Evolutionary conservation across 2,888 invertebrate genomes (phyloP).

Genomic region (Cerastis rubricosa): DNA sequence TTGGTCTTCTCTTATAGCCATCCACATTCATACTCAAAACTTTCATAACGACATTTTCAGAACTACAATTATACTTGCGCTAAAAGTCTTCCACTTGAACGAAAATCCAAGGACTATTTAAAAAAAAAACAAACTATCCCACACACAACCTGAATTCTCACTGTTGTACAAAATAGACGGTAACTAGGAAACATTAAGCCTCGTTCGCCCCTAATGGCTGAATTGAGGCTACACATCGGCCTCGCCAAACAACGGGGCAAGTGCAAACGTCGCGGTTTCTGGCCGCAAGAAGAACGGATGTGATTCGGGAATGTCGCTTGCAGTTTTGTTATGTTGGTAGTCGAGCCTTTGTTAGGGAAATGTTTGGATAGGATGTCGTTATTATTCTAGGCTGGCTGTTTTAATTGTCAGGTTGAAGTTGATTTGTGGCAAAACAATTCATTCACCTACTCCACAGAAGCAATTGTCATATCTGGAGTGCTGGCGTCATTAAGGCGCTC

Average conservation of each 20-base stretch:
- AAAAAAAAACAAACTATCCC: background rate
- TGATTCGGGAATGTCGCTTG: slow-evolving; percentile 40
- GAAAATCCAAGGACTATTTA: no score
- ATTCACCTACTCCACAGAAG: no score
- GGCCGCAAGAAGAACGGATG: slow-evolving; percentile 53
- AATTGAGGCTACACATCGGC: slow-evolving; percentile 14
- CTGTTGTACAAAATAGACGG: slow-evolving; percentile 11
- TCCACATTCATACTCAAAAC: no score
- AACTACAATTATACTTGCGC: no score
- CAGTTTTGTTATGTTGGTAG: slow-evolving; percentile 27
- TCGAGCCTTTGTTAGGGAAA: background rate
- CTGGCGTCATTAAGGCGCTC: no score
- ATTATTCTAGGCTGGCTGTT: background rate
- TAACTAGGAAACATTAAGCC: slow-evolving; percentile 10
- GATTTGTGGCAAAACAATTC: background rate
- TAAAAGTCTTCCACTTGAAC: no score
- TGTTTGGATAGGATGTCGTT: slow-evolving; percentile 22
- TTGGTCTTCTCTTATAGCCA: no score
- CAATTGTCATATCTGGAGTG: no score
- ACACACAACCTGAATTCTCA: background rate
- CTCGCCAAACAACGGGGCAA: slow-evolving; percentile 17
- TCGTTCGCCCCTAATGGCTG: slow-evolving; percentile 9
- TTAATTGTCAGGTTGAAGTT: background rate
- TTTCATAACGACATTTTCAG: no score
- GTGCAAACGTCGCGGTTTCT: slow-evolving; percentile 52